Conservation (phyloP, 1,140 invertebrate genomes). For the Diuraphis noxia region DNA sequence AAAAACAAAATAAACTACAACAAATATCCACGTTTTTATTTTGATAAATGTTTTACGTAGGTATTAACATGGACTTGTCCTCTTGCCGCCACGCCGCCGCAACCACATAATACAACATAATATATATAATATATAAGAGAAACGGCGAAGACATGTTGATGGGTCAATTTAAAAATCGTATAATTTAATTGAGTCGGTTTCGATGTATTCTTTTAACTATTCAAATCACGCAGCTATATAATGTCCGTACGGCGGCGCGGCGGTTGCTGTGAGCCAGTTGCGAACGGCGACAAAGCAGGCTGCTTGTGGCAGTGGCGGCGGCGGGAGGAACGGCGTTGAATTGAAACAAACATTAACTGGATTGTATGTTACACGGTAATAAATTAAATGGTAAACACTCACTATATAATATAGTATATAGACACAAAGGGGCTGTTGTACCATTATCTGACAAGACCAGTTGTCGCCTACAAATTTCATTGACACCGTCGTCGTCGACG, state of each 20-base stretch:
- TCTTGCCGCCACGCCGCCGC: background rate
- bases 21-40: slow-evolving; percentile 37
- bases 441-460: slow-evolving; percentile 51
- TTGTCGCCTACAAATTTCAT: slow-evolving; percentile 54
- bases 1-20: slow-evolving; percentile 23
- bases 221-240: slow-evolving; percentile 39
- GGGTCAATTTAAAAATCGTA: slow-evolving; percentile 52
- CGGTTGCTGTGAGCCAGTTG: background rate
- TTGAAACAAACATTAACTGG: slow-evolving; percentile 52
- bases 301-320: background rate
- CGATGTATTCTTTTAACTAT: slow-evolving; percentile 47
- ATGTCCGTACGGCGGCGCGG: background rate
- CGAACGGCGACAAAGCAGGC: background rate
- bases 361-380: slow-evolving; percentile 51
- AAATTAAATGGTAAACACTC: slow-evolving; percentile 49
- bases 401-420: background rate
- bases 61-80: slow-evolving; percentile 44
- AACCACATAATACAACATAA: background rate
- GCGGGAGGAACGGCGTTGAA: slow-evolving; percentile 25
- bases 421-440: slow-evolving; percentile 46
- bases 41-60: slow-evolving; percentile 52
- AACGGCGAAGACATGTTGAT: slow-evolving; percentile 39
- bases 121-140: slow-evolving; percentile 7
- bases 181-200: slow-evolving; percentile 54
- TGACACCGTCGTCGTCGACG: slow-evolving; percentile 31